Percentiles rank a stretch among this genome's conserved stretches.
phyloP scores from a whole-genome alignment of 2,888 invertebrate species.

The Digitonthophagus gazella region DNA sequence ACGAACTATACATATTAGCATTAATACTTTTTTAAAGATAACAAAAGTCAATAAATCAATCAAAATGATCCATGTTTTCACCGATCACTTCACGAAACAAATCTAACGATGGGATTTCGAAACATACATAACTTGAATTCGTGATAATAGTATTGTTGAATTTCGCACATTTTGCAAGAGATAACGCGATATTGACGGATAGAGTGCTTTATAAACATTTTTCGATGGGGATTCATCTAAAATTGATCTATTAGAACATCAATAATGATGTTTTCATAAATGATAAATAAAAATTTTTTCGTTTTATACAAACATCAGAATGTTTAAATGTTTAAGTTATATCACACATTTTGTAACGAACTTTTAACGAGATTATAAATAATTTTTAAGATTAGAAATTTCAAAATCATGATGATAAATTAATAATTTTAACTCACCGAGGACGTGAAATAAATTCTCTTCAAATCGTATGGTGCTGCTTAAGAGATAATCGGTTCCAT shows the following conservation, averaged over 20 bases:
- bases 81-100: not conserved
- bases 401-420: conserved; percentile 9
- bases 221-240: not conserved
- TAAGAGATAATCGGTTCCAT: conserved; percentile 62
- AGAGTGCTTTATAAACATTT: conserved; percentile 6
- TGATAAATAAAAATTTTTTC: no score
- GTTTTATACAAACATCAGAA: no score
- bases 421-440: conserved; percentile 53
- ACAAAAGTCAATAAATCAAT: not conserved
- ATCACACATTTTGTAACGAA: no score
- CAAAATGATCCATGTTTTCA: not conserved
- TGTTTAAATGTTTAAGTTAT: no score
- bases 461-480: conserved; percentile 63
- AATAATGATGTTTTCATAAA: no score
- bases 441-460: conserved; percentile 62
- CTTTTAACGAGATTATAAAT: not conserved
- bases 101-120: not conserved
- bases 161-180: not conserved
- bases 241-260: not conserved
- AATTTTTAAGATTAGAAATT: not conserved
- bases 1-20: no score
- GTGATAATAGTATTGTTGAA: not conserved
- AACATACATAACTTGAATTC: not conserved
- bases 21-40: not conserved
- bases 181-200: conserved; percentile 11